Evolutionary conservation across 2,797 vertebrate genomes (phyloP).

Genomic region (Galaxias olidus): DNA sequence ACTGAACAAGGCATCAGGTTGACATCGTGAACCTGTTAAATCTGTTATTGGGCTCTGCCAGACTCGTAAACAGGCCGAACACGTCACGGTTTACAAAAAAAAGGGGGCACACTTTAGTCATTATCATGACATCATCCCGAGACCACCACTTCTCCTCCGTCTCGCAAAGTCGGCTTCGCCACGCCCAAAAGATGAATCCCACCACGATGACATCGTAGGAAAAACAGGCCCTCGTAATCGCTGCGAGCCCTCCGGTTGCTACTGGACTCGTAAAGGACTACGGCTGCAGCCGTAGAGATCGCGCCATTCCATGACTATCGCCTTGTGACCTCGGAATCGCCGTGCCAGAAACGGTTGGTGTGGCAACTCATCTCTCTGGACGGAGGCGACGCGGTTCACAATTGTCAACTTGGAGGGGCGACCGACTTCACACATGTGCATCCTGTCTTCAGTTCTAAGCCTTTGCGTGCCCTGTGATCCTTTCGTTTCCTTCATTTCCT

Average conservation of each 20-base stretch:
- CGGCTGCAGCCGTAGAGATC: slow-evolving; percentile 22
- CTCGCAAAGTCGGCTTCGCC: slow-evolving; percentile 18
- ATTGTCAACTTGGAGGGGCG: too few species aligned
- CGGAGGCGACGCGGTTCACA: too few species aligned
- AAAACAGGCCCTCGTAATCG: slow-evolving; percentile 38
- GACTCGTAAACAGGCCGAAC: slow-evolving; percentile 26
- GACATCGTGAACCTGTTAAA: not conserved
- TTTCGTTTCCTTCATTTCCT: too few species aligned
- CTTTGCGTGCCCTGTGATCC: too few species aligned
- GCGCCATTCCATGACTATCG: not conserved
- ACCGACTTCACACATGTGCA: too few species aligned
- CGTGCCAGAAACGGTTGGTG: not conserved
- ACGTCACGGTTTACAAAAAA: slow-evolving; percentile 1
- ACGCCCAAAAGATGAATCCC: slow-evolving; percentile 35
- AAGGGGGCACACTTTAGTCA: slow-evolving; percentile 20
- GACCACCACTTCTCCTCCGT: slow-evolving; percentile 47
- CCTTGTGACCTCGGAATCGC: slow-evolving; percentile 10
- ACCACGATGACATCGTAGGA: slow-evolving; percentile 44
- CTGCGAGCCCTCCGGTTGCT: slow-evolving; percentile 21
- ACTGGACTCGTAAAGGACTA: slow-evolving; percentile 21
- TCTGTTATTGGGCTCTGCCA: not conserved
- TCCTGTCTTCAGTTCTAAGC: too few species aligned
- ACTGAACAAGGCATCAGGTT: not conserved
- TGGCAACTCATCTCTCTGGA: not conserved
- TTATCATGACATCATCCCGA: slow-evolving; percentile 41